Percentiles rank a stretch among this genome's conserved stretches.
Conservation (phyloP, 2,888 invertebrate species). For the Limnephilus marmoratus region DNA sequence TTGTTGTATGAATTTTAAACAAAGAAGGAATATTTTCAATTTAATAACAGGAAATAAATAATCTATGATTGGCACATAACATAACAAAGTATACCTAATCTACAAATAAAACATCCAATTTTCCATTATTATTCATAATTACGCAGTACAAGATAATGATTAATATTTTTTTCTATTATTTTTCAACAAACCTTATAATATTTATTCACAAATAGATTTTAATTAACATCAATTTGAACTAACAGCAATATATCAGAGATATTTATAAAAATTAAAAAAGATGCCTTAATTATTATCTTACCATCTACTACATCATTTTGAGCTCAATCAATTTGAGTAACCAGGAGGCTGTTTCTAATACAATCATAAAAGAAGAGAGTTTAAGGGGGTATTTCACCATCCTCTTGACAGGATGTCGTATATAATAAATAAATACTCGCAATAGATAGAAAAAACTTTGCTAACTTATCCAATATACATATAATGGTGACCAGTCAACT, state of each 20-base stretch:
- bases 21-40: background rate
- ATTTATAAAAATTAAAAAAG: background rate
- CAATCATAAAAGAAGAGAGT: background rate
- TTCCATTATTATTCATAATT: background rate
- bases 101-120: background rate
- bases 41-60: background rate
- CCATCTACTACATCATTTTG: background rate
- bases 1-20: background rate
- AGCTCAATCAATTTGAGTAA: background rate
- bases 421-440: too few relatives aligned
- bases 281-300: background rate
- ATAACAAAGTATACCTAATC: background rate
- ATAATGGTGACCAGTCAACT: too few relatives aligned
- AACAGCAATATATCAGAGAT: background rate
- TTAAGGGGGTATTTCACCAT: too few relatives aligned
- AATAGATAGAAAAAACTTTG: too few relatives aligned
- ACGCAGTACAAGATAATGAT: background rate
- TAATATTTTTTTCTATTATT: background rate
- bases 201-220: background rate
- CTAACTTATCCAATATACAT: too few relatives aligned
- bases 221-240: background rate
- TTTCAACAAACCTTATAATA: background rate
- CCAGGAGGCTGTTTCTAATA: background rate
- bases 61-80: background rate
- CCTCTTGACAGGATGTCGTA: too few relatives aligned